These are phyloP conservation scores for Oreochromis tanganicae DNA, from an alignment of 2,113 vertebrate species.

Conservation along the genomic window DNA sequence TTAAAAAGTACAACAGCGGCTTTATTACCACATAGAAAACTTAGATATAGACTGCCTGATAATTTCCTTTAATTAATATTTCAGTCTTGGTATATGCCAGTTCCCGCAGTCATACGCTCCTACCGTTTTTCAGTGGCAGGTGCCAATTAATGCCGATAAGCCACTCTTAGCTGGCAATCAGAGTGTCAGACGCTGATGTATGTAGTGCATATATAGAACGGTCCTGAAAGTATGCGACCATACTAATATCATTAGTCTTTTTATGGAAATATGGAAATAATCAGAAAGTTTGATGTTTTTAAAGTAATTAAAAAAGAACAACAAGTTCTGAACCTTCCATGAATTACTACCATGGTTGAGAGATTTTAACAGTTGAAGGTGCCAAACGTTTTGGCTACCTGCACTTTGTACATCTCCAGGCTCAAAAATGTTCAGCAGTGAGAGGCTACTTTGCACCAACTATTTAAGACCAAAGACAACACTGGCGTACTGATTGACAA, in stretches of 20 bases:
- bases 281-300: fast-evolving
- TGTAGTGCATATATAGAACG: neutral
- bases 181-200: neutral
- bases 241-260: neutral
- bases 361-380: no score
- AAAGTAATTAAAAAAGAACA: neutral
- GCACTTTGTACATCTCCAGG: neutral
- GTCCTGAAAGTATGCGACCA: neutral
- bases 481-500: neutral
- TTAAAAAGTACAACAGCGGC: neutral
- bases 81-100: neutral
- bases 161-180: neutral
- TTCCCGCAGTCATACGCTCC: neutral
- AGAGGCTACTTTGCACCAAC: neutral
- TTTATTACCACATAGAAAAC: neutral
- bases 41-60: neutral
- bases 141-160: neutral
- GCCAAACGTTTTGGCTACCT: neutral
- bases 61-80: neutral
- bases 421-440: neutral
- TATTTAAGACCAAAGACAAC: neutral
- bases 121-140: neutral
- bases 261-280: neutral
- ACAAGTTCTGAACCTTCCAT: neutral
- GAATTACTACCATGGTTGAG: neutral